Percentiles rank a stretch among this genome's conserved stretches.
Evolutionary conservation across 2,113 vertebrate genomes (phyloP).

Genomic region (Talpa occidentalis): DNA sequence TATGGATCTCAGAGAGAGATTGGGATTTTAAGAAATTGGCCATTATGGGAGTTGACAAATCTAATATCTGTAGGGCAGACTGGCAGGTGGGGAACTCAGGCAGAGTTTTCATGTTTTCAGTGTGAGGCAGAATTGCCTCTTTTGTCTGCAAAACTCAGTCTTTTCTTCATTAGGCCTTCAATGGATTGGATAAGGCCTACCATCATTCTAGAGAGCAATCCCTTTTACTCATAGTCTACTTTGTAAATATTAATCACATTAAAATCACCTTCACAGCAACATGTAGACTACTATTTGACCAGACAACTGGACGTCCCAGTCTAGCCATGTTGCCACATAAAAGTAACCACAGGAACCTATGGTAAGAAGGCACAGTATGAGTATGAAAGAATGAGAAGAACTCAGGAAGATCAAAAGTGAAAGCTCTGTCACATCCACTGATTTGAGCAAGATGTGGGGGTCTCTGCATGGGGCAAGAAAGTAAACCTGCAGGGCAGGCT

Average conservation of each 20-base stretch:
- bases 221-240: background rate
- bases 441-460: background rate
- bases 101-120: background rate
- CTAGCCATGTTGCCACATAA: background rate
- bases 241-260: background rate
- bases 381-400: background rate
- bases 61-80: background rate
- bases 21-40: background rate
- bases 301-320: background rate
- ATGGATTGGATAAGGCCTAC: background rate
- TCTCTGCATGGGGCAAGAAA: background rate
- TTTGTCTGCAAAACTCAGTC: background rate
- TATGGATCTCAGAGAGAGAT: background rate
- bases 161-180: background rate
- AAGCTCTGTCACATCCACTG: background rate
- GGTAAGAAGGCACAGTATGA: background rate
- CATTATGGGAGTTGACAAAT: background rate
- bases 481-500: background rate
- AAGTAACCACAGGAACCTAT: background rate
- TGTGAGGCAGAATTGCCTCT: background rate
- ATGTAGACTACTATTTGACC: background rate
- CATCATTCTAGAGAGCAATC: background rate
- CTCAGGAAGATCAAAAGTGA: background rate
- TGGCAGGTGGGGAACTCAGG: background rate
- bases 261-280: background rate